phyloP scores from a whole-genome alignment of 2,888 invertebrate species.

The Lasius fuliginosus region DNA sequence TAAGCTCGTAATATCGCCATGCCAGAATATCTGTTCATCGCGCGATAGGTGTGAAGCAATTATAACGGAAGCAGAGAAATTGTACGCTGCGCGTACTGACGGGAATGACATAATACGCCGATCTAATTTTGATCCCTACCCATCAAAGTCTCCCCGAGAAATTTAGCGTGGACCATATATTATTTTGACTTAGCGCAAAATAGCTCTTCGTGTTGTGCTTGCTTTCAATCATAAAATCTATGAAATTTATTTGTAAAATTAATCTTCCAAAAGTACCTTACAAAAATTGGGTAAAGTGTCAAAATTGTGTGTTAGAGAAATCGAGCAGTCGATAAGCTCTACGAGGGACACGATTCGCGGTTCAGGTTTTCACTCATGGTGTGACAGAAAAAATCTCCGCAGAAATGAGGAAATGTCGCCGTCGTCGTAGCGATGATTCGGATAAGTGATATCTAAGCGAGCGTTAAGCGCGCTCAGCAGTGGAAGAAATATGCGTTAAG shows the following conservation, averaged over 20 bases:
- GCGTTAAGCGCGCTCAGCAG: slow-evolving; percentile 58
- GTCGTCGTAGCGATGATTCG: slow-evolving; percentile 45
- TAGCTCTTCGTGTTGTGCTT: background rate
- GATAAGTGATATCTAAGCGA: slow-evolving; percentile 71
- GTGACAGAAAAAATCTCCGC: slow-evolving; percentile 4
- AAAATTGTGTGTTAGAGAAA: background rate
- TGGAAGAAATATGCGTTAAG: slow-evolving; percentile 65
- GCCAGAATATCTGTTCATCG: slow-evolving; percentile 27
- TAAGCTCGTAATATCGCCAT: slow-evolving; percentile 33
- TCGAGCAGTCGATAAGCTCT: background rate
- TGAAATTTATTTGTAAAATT: background rate
- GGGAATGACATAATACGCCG: slow-evolving; percentile 30
- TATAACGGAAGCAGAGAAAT: slow-evolving; percentile 39
- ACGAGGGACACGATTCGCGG: background rate
- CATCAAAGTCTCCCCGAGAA: slow-evolving; percentile 43
- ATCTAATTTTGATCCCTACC: slow-evolving; percentile 21
- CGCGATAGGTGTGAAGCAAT: slow-evolving; percentile 45
- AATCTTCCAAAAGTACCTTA: background rate
- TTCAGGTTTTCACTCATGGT: background rate
- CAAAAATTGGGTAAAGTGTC: background rate
- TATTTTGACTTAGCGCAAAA: slow-evolving; percentile 19
- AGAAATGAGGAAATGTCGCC: background rate
- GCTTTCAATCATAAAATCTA: background rate
- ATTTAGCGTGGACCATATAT: background rate
- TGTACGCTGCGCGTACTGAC: slow-evolving; percentile 42